These are phyloP conservation scores for Sylvia borin DNA, from an alignment of 2,797 vertebrate genomes.

Conservation along the genomic window DNA sequence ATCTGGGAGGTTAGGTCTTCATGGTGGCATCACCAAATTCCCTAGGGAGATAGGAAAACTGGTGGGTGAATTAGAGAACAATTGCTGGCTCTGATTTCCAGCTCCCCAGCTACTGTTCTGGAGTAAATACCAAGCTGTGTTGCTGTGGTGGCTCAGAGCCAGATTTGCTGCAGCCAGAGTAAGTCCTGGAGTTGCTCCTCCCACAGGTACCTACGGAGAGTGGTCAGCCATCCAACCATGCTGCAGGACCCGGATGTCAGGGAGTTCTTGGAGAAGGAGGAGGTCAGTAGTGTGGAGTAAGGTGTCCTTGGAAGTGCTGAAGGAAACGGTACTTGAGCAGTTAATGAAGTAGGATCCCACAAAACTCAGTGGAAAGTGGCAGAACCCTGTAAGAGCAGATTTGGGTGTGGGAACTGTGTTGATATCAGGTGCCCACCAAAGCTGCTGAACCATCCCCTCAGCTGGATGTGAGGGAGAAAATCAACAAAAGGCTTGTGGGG, in stretches of 20 bases:
- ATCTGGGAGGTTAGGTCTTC: background rate
- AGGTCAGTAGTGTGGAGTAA: conserved; percentile 78
- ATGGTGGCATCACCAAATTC: background rate
- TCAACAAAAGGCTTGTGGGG: background rate
- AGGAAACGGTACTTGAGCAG: background rate
- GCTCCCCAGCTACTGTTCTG: background rate
- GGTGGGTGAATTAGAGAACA: background rate
- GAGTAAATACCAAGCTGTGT: background rate
- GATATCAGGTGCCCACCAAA: background rate
- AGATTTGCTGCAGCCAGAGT: background rate
- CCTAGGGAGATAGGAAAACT: background rate
- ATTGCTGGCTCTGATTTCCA: background rate
- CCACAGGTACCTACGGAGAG: conserved; percentile 89
- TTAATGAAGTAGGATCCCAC: background rate
- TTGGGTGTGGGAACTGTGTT: background rate
- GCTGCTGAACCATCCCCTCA: background rate
- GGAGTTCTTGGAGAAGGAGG: conserved; percentile 97
- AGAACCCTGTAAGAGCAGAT: background rate
- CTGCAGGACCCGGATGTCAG: conserved; percentile 95
- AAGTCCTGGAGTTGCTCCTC: background rate
- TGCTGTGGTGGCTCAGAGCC: fast-evolving
- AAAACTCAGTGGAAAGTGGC: background rate
- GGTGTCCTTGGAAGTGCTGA: background rate
- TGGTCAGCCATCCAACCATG: conserved; percentile 91
- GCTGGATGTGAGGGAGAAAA: background rate